phyloP scores from a whole-genome alignment of 2,797 vertebrate genomes.

The Gobionotothen gibberifrons region DNA sequence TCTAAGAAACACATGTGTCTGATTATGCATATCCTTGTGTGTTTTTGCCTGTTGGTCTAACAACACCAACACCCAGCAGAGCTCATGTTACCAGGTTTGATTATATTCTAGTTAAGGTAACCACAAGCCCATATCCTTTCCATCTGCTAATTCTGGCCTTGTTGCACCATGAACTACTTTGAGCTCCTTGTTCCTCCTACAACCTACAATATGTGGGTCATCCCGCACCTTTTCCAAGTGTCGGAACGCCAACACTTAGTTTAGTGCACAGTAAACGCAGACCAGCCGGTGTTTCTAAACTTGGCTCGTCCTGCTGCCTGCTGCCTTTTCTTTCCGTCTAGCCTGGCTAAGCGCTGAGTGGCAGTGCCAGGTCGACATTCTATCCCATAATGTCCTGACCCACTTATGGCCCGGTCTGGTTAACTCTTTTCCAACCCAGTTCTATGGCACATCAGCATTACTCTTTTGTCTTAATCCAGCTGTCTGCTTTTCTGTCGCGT shows the following conservation, averaged over 20 bases:
- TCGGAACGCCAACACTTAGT: constrained; percentile 20
- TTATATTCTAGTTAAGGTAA: background rate
- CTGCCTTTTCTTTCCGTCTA: constrained; percentile 29
- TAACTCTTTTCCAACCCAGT: constrained; percentile 51
- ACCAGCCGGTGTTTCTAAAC: constrained; percentile 52
- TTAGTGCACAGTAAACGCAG: constrained; percentile 3
- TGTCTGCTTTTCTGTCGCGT: constrained; percentile 20
- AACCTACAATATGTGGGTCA: constrained; percentile 34
- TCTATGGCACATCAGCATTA: constrained; percentile 40
- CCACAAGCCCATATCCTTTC: background rate
- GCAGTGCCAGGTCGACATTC: constrained; percentile 34
- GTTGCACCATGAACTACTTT: constrained; percentile 13
- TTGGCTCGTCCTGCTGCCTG: constrained; percentile 50
- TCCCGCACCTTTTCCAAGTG: background rate
- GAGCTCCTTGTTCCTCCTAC: background rate
- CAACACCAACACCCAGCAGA: background rate
- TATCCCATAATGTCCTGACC: constrained; percentile 67
- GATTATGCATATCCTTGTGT: background rate
- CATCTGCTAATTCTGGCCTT: background rate
- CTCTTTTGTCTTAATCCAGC: constrained; percentile 59
- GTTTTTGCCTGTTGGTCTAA: constrained; percentile 1
- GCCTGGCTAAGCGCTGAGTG: constrained; percentile 16
- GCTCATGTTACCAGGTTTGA: background rate
- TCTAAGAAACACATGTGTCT: background rate
- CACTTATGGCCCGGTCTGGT: constrained; percentile 59